These are phyloP conservation scores for Phalloptychus januarius DNA, from an alignment of 2,797 vertebrate species.

Conservation along the genomic window DNA sequence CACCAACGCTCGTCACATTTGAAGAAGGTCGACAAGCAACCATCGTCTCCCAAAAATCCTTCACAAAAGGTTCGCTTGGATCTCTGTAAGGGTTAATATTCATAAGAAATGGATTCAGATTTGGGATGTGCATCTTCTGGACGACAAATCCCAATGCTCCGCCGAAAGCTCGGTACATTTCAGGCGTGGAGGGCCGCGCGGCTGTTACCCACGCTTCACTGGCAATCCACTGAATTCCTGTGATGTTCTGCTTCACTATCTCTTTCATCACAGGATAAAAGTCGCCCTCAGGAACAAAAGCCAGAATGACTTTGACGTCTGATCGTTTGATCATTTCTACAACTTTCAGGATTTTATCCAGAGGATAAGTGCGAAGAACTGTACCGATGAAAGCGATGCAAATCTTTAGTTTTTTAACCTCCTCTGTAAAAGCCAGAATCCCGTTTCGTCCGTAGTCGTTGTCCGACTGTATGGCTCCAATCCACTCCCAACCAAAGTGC, in stretches of 20 bases:
- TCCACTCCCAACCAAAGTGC: constrained; percentile 83
- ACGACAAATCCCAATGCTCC: constrained; percentile 80
- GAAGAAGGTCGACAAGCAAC: constrained; percentile 67
- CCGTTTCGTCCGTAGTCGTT: constrained; percentile 81
- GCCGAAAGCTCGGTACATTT: constrained; percentile 75
- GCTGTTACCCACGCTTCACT: constrained; percentile 85
- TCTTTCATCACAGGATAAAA: constrained; percentile 80
- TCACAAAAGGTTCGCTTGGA: constrained; percentile 64
- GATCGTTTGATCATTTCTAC: constrained; percentile 77
- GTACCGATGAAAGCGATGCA: constrained; percentile 82
- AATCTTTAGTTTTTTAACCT: constrained; percentile 74
- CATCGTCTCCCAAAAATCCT: constrained; percentile 78
- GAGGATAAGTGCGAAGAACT: constrained; percentile 67
- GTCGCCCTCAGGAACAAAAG: constrained; percentile 79
- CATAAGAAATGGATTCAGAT: constrained; percentile 71
- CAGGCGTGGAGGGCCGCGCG: constrained; percentile 69
- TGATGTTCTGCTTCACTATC: constrained; percentile 79
- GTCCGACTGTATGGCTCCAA: constrained; percentile 81
- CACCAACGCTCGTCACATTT: not conserved
- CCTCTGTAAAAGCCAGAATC: constrained; percentile 74
- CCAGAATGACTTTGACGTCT: constrained; percentile 78
- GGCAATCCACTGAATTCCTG: constrained; percentile 83
- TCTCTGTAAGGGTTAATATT: constrained; percentile 66
- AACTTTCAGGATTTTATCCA: constrained; percentile 70
- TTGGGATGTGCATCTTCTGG: constrained; percentile 77